Percentiles rank a stretch among this genome's conserved stretches.
Conservation (phyloP, 2,113 vertebrate genomes). For the Cyanocitta stelleri region DNA sequence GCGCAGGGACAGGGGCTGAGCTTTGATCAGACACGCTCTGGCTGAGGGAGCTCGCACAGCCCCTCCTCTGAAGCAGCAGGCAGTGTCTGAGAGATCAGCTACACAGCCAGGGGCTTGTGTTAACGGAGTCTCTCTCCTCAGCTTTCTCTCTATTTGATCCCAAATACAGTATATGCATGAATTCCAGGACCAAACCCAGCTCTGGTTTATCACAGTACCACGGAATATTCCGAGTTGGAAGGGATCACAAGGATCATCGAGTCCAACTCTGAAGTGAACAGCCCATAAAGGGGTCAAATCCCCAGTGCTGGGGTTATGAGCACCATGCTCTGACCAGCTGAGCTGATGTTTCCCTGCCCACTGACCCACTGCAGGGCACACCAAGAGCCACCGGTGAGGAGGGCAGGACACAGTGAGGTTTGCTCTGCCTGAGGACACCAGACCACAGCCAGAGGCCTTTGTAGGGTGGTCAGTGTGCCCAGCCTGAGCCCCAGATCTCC, state of each 20-base stretch:
- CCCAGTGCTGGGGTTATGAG: background rate
- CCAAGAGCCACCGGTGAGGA: accelerated
- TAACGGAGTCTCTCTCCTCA: background rate
- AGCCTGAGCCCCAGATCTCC: background rate
- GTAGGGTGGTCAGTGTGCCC: background rate
- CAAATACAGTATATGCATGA: accelerated
- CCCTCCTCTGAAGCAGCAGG: background rate
- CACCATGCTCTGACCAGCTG: background rate
- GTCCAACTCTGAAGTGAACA: accelerated
- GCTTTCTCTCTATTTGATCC: background rate
- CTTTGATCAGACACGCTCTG: background rate
- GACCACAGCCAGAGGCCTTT: background rate
- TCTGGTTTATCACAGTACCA: background rate
- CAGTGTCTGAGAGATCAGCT: accelerated
- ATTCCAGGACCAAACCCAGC: background rate
- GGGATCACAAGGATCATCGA: background rate
- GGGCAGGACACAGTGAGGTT: background rate
- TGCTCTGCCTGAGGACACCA: background rate
- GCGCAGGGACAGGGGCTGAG: accelerated
- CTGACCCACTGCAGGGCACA: background rate
- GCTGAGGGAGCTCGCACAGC: background rate
- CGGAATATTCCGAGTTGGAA: background rate
- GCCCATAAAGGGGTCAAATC: background rate
- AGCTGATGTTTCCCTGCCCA: background rate
- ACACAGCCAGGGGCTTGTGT: background rate